A percentile compares a stretch with the other conserved stretches of the same genome.
Evolutionary conservation across 2,797 vertebrate species (phyloP).

Genomic region (Yasuhikotakia modesta): DNA sequence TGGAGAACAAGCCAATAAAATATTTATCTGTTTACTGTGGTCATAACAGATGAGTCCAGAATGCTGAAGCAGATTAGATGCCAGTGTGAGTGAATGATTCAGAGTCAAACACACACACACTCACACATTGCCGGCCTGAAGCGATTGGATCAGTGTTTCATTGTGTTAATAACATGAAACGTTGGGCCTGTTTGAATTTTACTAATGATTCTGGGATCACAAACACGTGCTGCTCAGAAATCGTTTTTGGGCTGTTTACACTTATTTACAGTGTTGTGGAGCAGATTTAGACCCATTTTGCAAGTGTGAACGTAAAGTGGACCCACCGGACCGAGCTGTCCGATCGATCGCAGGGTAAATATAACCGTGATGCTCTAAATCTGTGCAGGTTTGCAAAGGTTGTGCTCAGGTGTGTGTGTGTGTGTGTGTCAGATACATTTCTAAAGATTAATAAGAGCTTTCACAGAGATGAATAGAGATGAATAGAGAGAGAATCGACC

Average conservation of each 20-base stretch:
- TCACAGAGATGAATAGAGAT: background rate
- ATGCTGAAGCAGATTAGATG: constrained; percentile 42
- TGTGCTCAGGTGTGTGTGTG: constrained; percentile 1
- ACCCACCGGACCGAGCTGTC: background rate
- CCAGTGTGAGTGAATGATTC: constrained; percentile 1
- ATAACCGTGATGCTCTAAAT: constrained; percentile 13
- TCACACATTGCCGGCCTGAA: constrained; percentile 15
- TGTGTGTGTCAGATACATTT: constrained; percentile 10
- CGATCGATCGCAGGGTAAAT: background rate
- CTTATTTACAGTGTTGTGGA: too few species aligned
- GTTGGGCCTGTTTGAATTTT: constrained; percentile 8
- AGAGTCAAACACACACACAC: constrained; percentile 26
- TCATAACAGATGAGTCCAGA: constrained; percentile 39
- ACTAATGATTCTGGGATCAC: constrained; percentile 12
- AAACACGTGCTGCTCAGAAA: background rate
- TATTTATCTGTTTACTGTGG: constrained; percentile 48
- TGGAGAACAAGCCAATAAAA: constrained; percentile 41
- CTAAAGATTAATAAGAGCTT: constrained; percentile 27
- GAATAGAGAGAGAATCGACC: constrained; percentile 29
- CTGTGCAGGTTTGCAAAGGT: background rate
- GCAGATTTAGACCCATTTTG: background rate
- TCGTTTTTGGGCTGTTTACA: background rate
- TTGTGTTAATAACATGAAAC: background rate
- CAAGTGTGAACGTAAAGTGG: background rate
- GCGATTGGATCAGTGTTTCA: background rate